A percentile compares a stretch with the other conserved stretches of the same genome.
These are phyloP conservation scores for Chelmon rostratus DNA, from an alignment of 2,797 vertebrate species.

Conservation along the genomic window DNA sequence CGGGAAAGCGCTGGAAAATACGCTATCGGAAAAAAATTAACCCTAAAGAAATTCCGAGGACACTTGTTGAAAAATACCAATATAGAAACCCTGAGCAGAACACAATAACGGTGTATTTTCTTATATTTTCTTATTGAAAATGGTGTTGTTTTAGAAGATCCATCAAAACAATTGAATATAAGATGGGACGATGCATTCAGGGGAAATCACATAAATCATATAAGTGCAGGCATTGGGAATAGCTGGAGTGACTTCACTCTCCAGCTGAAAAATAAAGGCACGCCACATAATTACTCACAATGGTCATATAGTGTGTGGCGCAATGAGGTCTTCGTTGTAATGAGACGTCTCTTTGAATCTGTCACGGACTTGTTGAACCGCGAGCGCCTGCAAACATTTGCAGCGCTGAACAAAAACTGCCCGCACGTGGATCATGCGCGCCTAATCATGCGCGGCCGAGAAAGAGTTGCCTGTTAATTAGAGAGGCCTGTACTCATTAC, in stretches of 20 bases:
- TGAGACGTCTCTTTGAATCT: constrained; percentile 53
- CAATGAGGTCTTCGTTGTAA: constrained; percentile 36
- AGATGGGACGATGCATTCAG: constrained; percentile 65
- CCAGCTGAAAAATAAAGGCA: constrained; percentile 40
- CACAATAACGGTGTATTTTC: constrained; percentile 74
- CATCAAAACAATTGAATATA: constrained; percentile 82
- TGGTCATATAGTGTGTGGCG: constrained; percentile 31
- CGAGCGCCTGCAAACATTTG: constrained; percentile 48
- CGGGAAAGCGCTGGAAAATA: constrained; percentile 45
- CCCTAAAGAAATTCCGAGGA: constrained; percentile 68
- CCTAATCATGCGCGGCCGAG: constrained; percentile 75
- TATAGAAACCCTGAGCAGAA: constrained; percentile 60
- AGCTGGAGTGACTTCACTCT: constrained; percentile 48
- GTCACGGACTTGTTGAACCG: constrained; percentile 17
- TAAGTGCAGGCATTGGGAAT: constrained; percentile 59
- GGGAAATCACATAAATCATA: constrained; percentile 79
- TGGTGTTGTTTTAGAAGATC: constrained; percentile 74
- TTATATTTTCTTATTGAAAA: constrained; percentile 79
- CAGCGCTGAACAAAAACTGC: constrained; percentile 65
- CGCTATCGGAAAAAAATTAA: constrained; percentile 42
- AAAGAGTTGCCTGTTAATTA: constrained; percentile 85
- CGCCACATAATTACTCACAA: constrained; percentile 70
- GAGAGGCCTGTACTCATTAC: constrained; percentile 75
- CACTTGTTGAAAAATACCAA: constrained; percentile 71
- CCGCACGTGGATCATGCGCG: constrained; percentile 44